Conservation (phyloP, 2,888 invertebrate genomes). For the Cryptus armator region DNA sequence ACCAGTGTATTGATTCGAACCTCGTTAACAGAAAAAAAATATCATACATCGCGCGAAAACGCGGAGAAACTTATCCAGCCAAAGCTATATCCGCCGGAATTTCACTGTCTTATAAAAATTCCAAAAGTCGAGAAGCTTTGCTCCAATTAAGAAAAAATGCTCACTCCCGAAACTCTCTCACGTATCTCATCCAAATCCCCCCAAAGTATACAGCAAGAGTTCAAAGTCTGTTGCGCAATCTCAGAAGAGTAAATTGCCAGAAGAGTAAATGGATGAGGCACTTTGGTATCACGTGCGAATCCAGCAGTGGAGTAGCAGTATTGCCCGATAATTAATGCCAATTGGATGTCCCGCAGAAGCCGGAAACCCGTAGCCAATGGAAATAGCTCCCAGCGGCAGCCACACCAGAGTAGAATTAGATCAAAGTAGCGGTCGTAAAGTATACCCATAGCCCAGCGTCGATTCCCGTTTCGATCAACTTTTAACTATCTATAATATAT, state of each 20-base stretch:
- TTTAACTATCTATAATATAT: conserved; percentile 22
- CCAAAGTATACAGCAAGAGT: neutral
- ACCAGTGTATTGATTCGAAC: neutral
- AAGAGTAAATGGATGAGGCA: neutral
- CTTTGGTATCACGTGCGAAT: neutral
- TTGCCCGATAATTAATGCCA: conserved; percentile 69
- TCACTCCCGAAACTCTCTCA: neutral
- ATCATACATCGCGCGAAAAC: no score
- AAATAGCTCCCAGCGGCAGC: conserved; percentile 60
- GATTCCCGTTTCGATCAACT: conserved; percentile 43
- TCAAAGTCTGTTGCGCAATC: conserved; percentile 15
- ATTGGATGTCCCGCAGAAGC: conserved; percentile 66
- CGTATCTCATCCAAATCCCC: neutral
- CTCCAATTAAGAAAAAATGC: neutral
- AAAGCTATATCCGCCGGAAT: no score
- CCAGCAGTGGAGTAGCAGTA: conserved; percentile 33
- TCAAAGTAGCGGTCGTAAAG: conserved; percentile 64
- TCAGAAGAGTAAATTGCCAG: conserved; percentile 26
- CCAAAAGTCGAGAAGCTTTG: neutral
- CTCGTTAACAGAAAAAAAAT: no score
- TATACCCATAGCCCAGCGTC: conserved; percentile 32
- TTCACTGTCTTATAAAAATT: neutral
- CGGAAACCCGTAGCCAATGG: conserved; percentile 66
- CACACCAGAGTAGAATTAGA: conserved; percentile 63
- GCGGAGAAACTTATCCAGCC: no score